Evolutionary conservation across 2,797 vertebrate species (phyloP).

Genomic region (Melanogrammus aeglefinus): DNA sequence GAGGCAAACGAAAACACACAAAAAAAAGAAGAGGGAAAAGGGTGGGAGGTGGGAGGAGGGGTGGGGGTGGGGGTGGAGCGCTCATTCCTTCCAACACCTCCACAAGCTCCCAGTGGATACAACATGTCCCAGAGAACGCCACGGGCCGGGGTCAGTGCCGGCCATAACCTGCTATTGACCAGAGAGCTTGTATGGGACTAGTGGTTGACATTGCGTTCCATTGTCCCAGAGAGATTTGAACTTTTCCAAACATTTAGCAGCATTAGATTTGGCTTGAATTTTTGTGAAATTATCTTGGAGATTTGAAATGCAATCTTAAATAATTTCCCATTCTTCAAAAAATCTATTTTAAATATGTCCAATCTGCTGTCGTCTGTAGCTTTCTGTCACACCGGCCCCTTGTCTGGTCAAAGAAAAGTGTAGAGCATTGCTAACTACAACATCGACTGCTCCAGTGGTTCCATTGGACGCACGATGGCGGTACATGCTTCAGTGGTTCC

Average conservation of each 20-base stretch:
- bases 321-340: background rate
- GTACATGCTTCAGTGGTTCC: no score
- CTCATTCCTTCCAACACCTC: background rate
- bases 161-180: background rate
- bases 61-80: slow-evolving; percentile 5
- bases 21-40: slow-evolving; percentile 18
- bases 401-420: background rate
- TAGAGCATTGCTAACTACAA: background rate
- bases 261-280: background rate
- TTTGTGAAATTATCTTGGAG: background rate
- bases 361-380: background rate
- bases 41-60: slow-evolving; percentile 11
- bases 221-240: background rate
- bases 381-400: background rate
- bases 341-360: background rate
- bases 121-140: background rate
- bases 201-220: background rate
- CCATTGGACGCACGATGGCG: no score
- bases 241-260: background rate
- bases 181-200: background rate
- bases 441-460: background rate
- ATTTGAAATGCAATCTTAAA: background rate
- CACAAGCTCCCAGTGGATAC: background rate
- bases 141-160: background rate
- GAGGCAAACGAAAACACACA: slow-evolving; percentile 25